Evolutionary conservation across 1,140 invertebrate species (phyloP).

Genomic region (Drosophila tsacasi): DNA sequence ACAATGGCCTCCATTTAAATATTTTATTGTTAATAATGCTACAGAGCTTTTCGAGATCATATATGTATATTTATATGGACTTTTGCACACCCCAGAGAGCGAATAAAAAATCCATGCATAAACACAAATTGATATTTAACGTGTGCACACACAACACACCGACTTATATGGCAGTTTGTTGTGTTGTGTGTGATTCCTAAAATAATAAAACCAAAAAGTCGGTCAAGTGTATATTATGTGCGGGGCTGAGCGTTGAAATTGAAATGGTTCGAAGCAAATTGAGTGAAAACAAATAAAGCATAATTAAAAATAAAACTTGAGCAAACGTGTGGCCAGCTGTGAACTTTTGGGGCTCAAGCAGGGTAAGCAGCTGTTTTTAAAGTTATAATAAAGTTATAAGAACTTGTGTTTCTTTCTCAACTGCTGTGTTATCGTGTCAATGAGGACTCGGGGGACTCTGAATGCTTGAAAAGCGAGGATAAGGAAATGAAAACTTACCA

Average conservation of each 20-base stretch:
- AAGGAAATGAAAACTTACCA: constrained; percentile 86
- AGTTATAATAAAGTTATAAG: neutral
- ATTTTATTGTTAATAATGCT: constrained; percentile 42
- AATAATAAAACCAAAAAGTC: constrained; percentile 56
- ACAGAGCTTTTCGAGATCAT: constrained; percentile 2
- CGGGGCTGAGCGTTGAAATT: constrained; percentile 56
- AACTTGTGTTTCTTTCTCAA: neutral
- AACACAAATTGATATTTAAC: constrained; percentile 58
- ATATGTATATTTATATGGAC: neutral
- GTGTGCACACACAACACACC: constrained; percentile 21
- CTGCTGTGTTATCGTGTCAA: constrained; percentile 10
- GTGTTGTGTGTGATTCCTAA: constrained; percentile 27
- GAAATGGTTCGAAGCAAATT: constrained; percentile 69
- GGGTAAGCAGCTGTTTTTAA: constrained; percentile 20
- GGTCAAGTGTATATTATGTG: constrained; percentile 65
- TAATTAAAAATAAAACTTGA: constrained; percentile 63
- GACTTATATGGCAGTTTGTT: constrained; percentile 52
- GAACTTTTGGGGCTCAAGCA: constrained; percentile 20
- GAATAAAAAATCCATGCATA: constrained; percentile 60
- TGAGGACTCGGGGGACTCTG: neutral
- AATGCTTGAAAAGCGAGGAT: neutral
- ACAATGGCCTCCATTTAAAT: constrained; percentile 20
- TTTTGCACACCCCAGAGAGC: constrained; percentile 7
- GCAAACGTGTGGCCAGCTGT: constrained; percentile 53
- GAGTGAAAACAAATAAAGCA: constrained; percentile 78